Conservation (phyloP, 2,888 invertebrate species). For the Hoplodrina blanda region DNA sequence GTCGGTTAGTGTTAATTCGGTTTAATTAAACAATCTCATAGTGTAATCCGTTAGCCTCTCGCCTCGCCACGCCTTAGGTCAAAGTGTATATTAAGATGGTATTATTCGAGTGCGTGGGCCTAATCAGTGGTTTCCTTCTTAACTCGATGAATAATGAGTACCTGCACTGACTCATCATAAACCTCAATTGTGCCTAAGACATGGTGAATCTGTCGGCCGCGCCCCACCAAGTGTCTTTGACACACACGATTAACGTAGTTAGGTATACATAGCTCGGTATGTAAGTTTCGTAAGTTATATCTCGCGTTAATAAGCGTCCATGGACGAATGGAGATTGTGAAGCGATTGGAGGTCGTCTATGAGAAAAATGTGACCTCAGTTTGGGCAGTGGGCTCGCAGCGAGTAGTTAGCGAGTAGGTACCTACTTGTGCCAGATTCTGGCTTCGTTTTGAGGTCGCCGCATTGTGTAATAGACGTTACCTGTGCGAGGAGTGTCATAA, state of each 20-base stretch:
- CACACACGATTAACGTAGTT: conserved; percentile 71
- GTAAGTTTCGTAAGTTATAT: conserved; percentile 73
- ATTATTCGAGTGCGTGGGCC: conserved; percentile 68
- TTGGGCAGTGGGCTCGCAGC: conserved; percentile 68
- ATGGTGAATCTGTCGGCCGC: conserved; percentile 77
- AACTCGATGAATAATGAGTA: conserved; percentile 74
- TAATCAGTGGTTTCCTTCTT: conserved; percentile 78
- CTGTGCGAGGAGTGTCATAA: conserved; percentile 63
- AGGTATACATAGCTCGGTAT: conserved; percentile 74
- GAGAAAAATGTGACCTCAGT: conserved; percentile 82
- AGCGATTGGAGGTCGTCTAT: conserved; percentile 76
- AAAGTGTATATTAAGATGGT: conserved; percentile 63
- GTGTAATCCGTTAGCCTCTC: conserved; percentile 56
- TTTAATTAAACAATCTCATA: conserved; percentile 62
- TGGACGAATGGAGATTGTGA: conserved; percentile 69
- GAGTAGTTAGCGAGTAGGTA: conserved; percentile 63
- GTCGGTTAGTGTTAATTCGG: conserved; percentile 60
- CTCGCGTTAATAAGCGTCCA: conserved; percentile 70
- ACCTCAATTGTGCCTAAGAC: conserved; percentile 75
- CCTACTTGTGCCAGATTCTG: conserved; percentile 69
- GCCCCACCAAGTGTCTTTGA: conserved; percentile 78
- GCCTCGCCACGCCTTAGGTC: conserved; percentile 72
- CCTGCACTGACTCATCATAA: conserved; percentile 70
- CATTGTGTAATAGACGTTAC: conserved; percentile 67
- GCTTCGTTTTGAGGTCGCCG: conserved; percentile 67